A percentile compares a stretch with the other conserved stretches of the same genome.
Evolutionary conservation across 2,888 invertebrate species (phyloP).

Genomic region (Nomada lathburiana): DNA sequence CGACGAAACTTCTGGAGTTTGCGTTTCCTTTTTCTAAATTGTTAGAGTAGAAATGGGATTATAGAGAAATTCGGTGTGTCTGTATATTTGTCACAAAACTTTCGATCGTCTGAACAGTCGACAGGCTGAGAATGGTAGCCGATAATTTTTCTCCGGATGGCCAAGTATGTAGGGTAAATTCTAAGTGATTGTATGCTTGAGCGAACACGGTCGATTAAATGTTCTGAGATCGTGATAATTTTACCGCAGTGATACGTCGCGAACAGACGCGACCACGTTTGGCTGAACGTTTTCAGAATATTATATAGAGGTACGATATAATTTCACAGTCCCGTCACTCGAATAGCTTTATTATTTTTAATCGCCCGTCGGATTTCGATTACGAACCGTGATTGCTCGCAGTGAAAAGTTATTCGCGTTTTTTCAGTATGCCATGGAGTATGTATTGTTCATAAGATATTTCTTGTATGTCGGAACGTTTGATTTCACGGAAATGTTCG

Average conservation of each 20-base stretch:
- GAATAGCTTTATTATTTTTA: conserved; percentile 22
- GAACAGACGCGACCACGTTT: conserved; percentile 13
- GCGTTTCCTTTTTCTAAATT: too few relatives aligned
- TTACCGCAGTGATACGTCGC: conserved; percentile 30
- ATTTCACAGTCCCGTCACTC: not conserved
- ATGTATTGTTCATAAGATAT: not conserved
- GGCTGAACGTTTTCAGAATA: conserved; percentile 29
- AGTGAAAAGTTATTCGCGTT: too few relatives aligned
- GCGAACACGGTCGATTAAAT: conserved; percentile 35
- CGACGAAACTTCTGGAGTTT: too few relatives aligned
- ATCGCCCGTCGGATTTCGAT: not conserved
- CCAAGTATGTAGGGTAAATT: conserved; percentile 35
- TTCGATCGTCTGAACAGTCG: conserved; percentile 4
- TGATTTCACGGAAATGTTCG: not conserved
- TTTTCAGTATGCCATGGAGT: not conserved
- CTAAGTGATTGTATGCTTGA: conserved; percentile 40
- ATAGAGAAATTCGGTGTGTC: not conserved
- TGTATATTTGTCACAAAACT: conserved; percentile 6
- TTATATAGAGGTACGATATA: conserved; percentile 9
- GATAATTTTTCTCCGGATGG: conserved; percentile 54
- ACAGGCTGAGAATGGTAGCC: conserved; percentile 27
- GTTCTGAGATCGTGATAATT: conserved; percentile 39
- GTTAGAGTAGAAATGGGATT: not conserved
- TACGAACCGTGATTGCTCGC: too few relatives aligned
- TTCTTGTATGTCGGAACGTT: not conserved